Base-by-base conservation (phyloP, 2,113 vertebrate species). In the Leiothrix lutea region DNA sequence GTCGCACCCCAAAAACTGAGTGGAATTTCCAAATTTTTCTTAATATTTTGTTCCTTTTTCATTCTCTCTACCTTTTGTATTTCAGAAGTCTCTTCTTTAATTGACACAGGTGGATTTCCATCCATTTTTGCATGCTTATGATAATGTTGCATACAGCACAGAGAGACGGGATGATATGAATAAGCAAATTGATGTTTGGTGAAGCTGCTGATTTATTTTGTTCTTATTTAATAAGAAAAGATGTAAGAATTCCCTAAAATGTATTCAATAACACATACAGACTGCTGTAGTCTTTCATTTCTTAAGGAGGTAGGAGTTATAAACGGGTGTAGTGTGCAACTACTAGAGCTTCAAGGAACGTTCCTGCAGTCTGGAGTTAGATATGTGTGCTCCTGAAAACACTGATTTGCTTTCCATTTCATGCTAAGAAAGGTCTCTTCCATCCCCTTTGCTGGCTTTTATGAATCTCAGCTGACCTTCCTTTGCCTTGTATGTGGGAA, bases 1-100 rank as follows among this genome's bases (percentile, higher is more conserved):
- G 44, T 84, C 75, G n/a, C 35, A 78, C 42, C 51, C 85, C 83
- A 84, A 86, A 69, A 47, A 50, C 36, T 47, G 67, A 61, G 36
- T 70, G 36, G 84, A 91, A 75, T 93, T 91, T 94, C 93, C 38
- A 80, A 60, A 66, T 87, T 40, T 58, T 93, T 73, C 47, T 81
- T 90, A 93, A 86, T 65, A 66, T 73, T 72, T 36, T 25, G 47
- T 35, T 80, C 28, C 8, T 86, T 95, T 96, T 78, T 74, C 61
- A 57, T 90, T 69, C 19, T 70, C 9, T 80, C 38, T 89, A 17
- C 5, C 28, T 91, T 91, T 87, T 53, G 4, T 67, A 67, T 70
- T 89, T 90, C 57, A 65, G 47, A 91, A 74, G 6, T 72, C 53
- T 89, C 54, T 88, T 35, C 54, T 88, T 35, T 81, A 88, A 77